These are phyloP conservation scores for Venustaconcha ellipsiformis DNA, from an alignment of 1,140 invertebrate genomes.

Conservation along the genomic window DNA sequence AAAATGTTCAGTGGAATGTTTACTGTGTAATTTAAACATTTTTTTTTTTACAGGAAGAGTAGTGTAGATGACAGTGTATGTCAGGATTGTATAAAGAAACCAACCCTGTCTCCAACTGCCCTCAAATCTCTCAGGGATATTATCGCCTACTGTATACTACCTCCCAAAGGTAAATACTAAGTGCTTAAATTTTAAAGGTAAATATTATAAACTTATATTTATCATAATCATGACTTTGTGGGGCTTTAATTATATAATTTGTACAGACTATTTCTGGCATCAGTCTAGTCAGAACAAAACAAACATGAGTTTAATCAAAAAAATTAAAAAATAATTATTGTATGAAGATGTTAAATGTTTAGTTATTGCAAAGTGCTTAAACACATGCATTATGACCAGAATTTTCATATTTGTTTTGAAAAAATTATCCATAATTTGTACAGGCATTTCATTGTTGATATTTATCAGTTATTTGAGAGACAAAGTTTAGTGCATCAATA, in stretches of 20 bases:
- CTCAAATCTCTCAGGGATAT: slow-evolving; percentile 18
- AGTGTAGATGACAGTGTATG: slow-evolving; percentile 1
- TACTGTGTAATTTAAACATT: too few species aligned
- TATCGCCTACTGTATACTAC: slow-evolving; percentile 29
- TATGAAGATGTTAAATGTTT: too few species aligned
- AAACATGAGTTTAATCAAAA: background rate
- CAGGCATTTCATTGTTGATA: too few species aligned
- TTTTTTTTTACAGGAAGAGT: slow-evolving; percentile 6
- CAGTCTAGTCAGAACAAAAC: background rate
- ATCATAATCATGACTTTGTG: background rate
- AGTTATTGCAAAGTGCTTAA: too few species aligned
- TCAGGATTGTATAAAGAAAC: too few species aligned
- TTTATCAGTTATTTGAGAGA: too few species aligned
- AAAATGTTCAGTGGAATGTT: too few species aligned
- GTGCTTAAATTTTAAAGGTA: background rate
- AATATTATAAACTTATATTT: background rate
- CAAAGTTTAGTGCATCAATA: too few species aligned
- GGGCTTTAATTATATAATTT: background rate
- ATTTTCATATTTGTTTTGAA: too few species aligned
- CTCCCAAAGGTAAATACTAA: slow-evolving; percentile 22
- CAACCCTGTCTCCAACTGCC: background rate
- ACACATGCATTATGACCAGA: too few species aligned
- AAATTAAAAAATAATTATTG: too few species aligned
- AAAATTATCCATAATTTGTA: too few species aligned
- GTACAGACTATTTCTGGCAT: background rate